phyloP scores from a whole-genome alignment of 2,113 vertebrate species.

The Cyprinodon brontotheroides region DNA sequence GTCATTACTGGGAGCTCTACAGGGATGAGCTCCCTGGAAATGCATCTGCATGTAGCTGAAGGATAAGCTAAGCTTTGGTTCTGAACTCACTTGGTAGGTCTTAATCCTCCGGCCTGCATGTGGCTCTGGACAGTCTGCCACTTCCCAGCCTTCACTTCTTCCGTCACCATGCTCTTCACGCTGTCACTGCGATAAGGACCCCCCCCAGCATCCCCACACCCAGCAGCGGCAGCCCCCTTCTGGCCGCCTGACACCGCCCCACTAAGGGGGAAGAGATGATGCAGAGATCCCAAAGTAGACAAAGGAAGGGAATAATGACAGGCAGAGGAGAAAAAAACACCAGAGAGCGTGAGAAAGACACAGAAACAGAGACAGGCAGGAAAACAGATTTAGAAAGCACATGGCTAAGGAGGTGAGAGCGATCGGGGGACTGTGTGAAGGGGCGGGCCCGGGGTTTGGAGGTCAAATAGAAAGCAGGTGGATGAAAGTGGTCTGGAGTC shows the following conservation, averaged over 20 bases:
- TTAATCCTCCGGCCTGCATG: slow-evolving; percentile 94
- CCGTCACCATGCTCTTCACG: slow-evolving; percentile 90
- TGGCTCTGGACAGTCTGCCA: slow-evolving; percentile 97
- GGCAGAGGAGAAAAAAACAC: slow-evolving; percentile 69
- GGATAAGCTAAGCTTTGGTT: not conserved
- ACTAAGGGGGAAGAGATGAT: slow-evolving; percentile 80
- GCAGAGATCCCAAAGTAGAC: slow-evolving; percentile 68
- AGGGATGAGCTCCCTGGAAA: not conserved
- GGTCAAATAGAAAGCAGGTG: slow-evolving; percentile 60
- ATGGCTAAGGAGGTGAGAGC: slow-evolving; percentile 57
- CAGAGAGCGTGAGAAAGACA: slow-evolving; percentile 61
- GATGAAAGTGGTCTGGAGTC: slow-evolving; percentile 60
- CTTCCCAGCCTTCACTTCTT: slow-evolving; percentile 86
- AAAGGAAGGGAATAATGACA: slow-evolving; percentile 61
- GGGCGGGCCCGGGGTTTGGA: slow-evolving; percentile 57
- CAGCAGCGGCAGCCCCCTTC: slow-evolving; percentile 87
- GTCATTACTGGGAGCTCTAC: slow-evolving; percentile 4
- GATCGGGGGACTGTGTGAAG: slow-evolving; percentile 62
- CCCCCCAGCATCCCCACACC: slow-evolving; percentile 84
- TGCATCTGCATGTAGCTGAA: slow-evolving; percentile 4
- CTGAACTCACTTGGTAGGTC: slow-evolving; percentile 93
- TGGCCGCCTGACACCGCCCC: slow-evolving; percentile 92
- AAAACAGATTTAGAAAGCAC: slow-evolving; percentile 67
- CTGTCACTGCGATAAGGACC: slow-evolving; percentile 89
- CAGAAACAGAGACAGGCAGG: slow-evolving; percentile 29